Evolutionary conservation across 2,888 invertebrate species (phyloP).

Genomic region (Leuctra nigra): DNA sequence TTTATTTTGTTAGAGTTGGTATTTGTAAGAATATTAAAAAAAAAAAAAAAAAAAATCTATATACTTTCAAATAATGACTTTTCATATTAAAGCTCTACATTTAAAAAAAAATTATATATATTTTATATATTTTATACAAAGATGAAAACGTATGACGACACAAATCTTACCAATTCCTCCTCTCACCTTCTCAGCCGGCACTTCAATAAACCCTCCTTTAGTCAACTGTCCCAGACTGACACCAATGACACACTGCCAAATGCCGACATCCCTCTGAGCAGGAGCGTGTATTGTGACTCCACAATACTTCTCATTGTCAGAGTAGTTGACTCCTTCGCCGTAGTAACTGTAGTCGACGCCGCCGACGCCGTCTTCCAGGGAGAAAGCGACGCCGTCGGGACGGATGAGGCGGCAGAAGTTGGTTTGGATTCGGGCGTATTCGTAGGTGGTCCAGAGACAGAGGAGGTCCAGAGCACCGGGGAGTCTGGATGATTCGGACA

Average conservation of each 20-base stretch:
- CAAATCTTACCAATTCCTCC: not conserved
- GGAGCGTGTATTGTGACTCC: not conserved
- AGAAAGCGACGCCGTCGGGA: constrained; percentile 4
- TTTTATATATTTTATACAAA: too few relatives aligned
- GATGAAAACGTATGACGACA: not conserved
- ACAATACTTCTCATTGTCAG: not conserved
- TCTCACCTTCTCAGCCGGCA: not conserved
- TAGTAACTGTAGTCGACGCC: not conserved
- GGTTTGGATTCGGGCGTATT: not conserved
- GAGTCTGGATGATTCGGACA: not conserved
- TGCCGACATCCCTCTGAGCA: not conserved
- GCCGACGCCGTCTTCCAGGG: constrained; percentile 5
- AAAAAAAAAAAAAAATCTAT: too few relatives aligned
- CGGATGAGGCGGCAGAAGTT: constrained; percentile 4
- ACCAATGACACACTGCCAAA: constrained; percentile 9
- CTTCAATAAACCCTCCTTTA: constrained; percentile 4
- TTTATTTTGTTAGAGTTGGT: too few relatives aligned
- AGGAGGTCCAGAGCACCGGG: constrained; percentile 1
- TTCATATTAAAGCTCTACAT: too few relatives aligned
- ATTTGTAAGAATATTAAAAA: too few relatives aligned
- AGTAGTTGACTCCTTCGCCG: constrained; percentile 3
- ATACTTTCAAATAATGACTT: too few relatives aligned
- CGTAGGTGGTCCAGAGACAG: constrained; percentile 3
- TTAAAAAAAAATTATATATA: too few relatives aligned
- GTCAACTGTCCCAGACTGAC: not conserved